Evolutionary conservation across 37 sponge, comb jelly and placozoan species (phyloP).

Genomic region (Chondrilla cf. caribensis): DNA sequence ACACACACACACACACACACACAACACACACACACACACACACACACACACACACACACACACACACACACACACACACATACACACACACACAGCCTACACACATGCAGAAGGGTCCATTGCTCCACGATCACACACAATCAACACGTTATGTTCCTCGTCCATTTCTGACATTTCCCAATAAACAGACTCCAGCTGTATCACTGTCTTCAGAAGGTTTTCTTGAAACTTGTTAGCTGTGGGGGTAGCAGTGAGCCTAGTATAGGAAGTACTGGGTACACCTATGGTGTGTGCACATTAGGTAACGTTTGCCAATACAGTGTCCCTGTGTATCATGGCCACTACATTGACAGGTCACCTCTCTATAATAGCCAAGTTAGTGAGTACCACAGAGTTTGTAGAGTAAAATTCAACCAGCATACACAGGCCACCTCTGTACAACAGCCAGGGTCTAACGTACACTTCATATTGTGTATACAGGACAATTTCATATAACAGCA

Average conservation of each 20-base stretch:
- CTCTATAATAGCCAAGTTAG: too few relatives aligned
- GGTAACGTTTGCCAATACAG: too few relatives aligned
- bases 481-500: neutral
- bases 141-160: constrained; percentile 48
- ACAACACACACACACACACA: neutral
- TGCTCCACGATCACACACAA: constrained; percentile 77
- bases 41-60: constrained; percentile 21
- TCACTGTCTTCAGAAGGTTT: constrained; percentile 51
- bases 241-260: neutral
- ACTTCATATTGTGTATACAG: too few relatives aligned
- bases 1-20: neutral
- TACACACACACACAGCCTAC: constrained; percentile 32
- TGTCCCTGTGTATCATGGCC: too few relatives aligned
- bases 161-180: constrained; percentile 47
- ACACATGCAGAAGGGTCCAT: constrained; percentile 82
- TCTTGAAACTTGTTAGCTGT: constrained; percentile 29
- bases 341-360: too few relatives aligned
- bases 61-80: constrained; percentile 25
- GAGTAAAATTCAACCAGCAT: neutral
- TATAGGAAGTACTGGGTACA: too few relatives aligned
- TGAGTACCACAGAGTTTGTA: neutral
- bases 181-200: constrained; percentile 68
- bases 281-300: too few relatives aligned
- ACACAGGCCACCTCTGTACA: too few relatives aligned
- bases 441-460: too few relatives aligned